These are phyloP conservation scores for Odontomachus brunneus DNA, from an alignment of 1,140 invertebrate species.

Conservation along the genomic window DNA sequence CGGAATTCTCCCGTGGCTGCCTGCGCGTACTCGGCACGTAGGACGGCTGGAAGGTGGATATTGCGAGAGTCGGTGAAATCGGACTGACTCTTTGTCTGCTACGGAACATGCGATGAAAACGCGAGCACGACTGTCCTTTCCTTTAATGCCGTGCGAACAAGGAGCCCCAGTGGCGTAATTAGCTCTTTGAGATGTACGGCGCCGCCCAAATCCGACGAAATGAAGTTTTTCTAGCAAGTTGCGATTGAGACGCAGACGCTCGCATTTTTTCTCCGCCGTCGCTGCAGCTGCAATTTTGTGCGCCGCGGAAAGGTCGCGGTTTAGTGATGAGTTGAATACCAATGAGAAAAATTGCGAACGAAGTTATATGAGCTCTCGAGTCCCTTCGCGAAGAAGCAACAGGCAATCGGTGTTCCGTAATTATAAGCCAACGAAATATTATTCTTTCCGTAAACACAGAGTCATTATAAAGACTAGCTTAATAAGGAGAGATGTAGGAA, in stretches of 20 bases:
- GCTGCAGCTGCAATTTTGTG: neutral
- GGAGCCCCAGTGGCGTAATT: constrained; percentile 20
- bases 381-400: constrained; percentile 14
- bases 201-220: constrained; percentile 6
- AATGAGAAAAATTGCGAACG: constrained; percentile 30
- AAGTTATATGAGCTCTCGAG: constrained; percentile 34
- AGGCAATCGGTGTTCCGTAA: neutral
- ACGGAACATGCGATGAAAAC: neutral
- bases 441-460: neutral
- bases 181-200: constrained; percentile 34
- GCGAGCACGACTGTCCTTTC: neutral
- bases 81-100: constrained; percentile 20
- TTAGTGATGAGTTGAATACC: constrained; percentile 23
- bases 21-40: neutral
- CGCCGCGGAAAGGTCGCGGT: neutral
- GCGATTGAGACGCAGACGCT: neutral
- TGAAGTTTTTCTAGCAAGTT: constrained; percentile 26
- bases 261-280: no score
- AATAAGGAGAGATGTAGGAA: no score
- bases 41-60: neutral
- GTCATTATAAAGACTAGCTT: no score
- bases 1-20: neutral
- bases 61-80: constrained; percentile 1
- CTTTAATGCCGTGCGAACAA: constrained; percentile 25
- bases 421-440: constrained; percentile 14